These are phyloP conservation scores for Trachops cirrhosus DNA, from an alignment of 2,797 vertebrate genomes.

Conservation along the genomic window DNA sequence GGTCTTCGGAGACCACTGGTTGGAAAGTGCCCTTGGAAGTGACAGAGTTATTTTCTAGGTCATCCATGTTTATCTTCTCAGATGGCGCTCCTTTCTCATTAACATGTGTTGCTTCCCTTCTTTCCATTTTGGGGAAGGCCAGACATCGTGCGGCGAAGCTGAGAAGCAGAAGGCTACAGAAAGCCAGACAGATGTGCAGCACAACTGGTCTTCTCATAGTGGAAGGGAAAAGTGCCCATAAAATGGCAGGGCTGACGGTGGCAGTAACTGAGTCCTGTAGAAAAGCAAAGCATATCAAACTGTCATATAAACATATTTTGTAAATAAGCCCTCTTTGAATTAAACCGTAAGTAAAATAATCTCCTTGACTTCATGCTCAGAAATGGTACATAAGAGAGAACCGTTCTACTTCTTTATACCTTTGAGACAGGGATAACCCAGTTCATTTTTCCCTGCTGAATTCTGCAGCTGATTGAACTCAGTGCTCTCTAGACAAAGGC, in stretches of 20 bases:
- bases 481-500: constrained; percentile 45
- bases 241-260: constrained; percentile 45
- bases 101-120: background rate
- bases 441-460: constrained; percentile 62
- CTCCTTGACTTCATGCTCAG: constrained; percentile 35
- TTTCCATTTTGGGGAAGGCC: constrained; percentile 59
- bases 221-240: constrained; percentile 49
- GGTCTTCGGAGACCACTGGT: constrained; percentile 53
- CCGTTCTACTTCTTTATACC: constrained; percentile 59
- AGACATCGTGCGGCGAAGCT: constrained; percentile 64
- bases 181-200: constrained; percentile 63
- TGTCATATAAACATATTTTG: constrained; percentile 10
- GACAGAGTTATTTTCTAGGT: constrained; percentile 18
- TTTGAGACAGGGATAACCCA: constrained; percentile 59
- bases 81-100: constrained; percentile 7
- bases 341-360: background rate
- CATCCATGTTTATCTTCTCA: constrained; percentile 8
- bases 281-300: constrained; percentile 55
- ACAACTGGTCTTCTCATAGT: constrained; percentile 75
- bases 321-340: constrained; percentile 9
- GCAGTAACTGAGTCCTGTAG: constrained; percentile 67
- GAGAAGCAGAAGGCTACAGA: constrained; percentile 79
- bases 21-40: constrained; percentile 45
- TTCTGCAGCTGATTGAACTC: constrained; percentile 23
- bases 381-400: background rate